Base-by-base conservation (phyloP, 1,140 invertebrate genomes). In the Drosophila nigrodunni region DNA sequence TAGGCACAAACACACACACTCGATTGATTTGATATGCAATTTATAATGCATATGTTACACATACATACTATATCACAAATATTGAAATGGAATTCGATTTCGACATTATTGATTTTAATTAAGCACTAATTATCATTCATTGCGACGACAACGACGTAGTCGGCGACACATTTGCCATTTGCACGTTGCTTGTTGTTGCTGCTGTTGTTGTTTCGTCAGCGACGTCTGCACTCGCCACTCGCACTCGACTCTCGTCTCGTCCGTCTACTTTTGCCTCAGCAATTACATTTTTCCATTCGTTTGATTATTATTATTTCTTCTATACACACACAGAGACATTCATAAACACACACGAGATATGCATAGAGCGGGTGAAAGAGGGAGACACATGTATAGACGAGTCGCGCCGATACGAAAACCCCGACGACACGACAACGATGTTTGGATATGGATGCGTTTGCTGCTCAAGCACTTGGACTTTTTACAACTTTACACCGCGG, bases 401-500 rank as follows among this genome's bases (percentile, higher is more conserved):
- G 66, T 50, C 57, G 60, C 60, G 59, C 62, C 49, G 66, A 58
- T 74, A 74, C 72, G 69, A 66, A 72, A 66, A 72, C 70, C 54
- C 70, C 65, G 54, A 74, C 43, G 62, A 60, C 68, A 59, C 59
- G 41, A 47, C 55, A 15, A 39, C 55, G 58, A 70, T 64, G 55
- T 74, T 72, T 67, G 72, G 66, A 70, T 78, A 76, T 71, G 77
- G 73, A 71, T 71, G 73, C 74, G 73, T 75, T 71, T 73, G 76
- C 66, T 69, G 76, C 66, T 75, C 65, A 68, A 88, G 81, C 82
- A 87, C 83, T 88, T 88, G 77, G 79, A 90, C 80, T 90, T 90
- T 90, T 90, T 90, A 92, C 90, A 92, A 92, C 90, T 92, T 92
- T 92, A 92, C 90, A 92, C 87, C 90, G 88, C 90, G 90, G 91